Conservation (phyloP, 2,797 vertebrate species). For the Acanthurus tractus region DNA sequence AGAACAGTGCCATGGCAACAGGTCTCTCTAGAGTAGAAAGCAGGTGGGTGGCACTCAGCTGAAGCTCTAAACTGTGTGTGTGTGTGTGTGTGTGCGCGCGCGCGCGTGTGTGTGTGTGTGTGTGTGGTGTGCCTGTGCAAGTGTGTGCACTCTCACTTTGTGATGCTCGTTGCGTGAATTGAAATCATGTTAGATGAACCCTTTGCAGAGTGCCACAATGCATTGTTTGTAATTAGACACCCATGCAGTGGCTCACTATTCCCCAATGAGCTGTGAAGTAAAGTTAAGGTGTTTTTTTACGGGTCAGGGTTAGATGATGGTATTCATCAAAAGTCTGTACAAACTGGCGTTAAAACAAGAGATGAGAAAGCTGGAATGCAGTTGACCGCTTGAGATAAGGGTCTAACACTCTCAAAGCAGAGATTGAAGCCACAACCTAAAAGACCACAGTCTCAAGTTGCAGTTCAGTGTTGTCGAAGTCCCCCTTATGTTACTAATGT, state of each 20-base stretch:
- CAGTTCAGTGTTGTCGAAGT: no score
- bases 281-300: slow-evolving; percentile 37
- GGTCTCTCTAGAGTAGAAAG: slow-evolving; percentile 72
- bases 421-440: no score
- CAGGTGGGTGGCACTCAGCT: slow-evolving; percentile 73
- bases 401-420: no score
- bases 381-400: not conserved
- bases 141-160: slow-evolving; percentile 35
- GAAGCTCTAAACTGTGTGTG: slow-evolving; percentile 36
- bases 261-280: slow-evolving; percentile 45
- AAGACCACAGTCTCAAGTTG: no score
- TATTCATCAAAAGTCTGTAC: slow-evolving; percentile 41
- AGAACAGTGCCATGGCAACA: slow-evolving; percentile 84
- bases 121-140: slow-evolving; percentile 22
- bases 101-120: not conserved
- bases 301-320: slow-evolving; percentile 26
- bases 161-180: slow-evolving; percentile 40
- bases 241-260: slow-evolving; percentile 22
- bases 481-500: no score
- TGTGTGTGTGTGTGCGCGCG: slow-evolving; percentile 21
- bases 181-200: slow-evolving; percentile 72
- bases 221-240: slow-evolving; percentile 70
- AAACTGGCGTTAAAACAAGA: slow-evolving; percentile 12
- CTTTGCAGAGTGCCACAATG: slow-evolving; percentile 60
- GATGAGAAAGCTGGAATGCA: not conserved